Evolutionary conservation across 2,888 invertebrate genomes (phyloP), one percentile per base, ranked within the genome.

Genomic region (Cantharis flavilabris): DNA sequence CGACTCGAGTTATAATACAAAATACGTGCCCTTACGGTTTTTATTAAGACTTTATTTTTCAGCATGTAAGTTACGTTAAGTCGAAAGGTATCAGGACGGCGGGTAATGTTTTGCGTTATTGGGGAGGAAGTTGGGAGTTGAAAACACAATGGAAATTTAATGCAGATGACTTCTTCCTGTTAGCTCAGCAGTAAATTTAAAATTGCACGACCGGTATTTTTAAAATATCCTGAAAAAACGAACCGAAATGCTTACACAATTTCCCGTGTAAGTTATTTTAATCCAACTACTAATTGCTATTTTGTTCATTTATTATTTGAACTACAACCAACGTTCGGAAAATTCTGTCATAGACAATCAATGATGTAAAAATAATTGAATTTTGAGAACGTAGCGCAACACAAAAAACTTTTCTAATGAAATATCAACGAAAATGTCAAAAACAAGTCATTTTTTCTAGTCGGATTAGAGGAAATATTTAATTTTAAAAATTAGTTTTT

Each of bases 31-130:
- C 28, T 71, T 64, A 30, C 30, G 28, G 64, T 30, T 71, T 71
- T 64, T 30, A 71, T 71, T 16, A 64, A 71, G 71, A 71, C 64
- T 71, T 71, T 23, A 64, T 63, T 71, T 71, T 71, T 64, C 71
- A 64, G 14, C 64, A 30, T 14, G 71, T 49, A 49, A 49, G 49
- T 49, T 49, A 49, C 49, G 49, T 49, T 49, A 49, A 49, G 49
- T 49, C 49, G 49, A 49, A 49, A 49, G 49, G 49, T 49, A 49
- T 49, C 49, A n/a, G 49, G 7, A 49, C 49, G n/a, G 49, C n/a
- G 49, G 49, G 49, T 49, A 49, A 49, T 49, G 49, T 49, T 49
- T 49, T n/a, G 49, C 49, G 49, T 49, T 49, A 49, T 49, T 49
- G 49, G 49, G n/a, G 49, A 49, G 49, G 49, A 49, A 49, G 49